Base-by-base conservation (phyloP, 1,140 invertebrate genomes). In the Caenorhabditis elegans region DNA sequence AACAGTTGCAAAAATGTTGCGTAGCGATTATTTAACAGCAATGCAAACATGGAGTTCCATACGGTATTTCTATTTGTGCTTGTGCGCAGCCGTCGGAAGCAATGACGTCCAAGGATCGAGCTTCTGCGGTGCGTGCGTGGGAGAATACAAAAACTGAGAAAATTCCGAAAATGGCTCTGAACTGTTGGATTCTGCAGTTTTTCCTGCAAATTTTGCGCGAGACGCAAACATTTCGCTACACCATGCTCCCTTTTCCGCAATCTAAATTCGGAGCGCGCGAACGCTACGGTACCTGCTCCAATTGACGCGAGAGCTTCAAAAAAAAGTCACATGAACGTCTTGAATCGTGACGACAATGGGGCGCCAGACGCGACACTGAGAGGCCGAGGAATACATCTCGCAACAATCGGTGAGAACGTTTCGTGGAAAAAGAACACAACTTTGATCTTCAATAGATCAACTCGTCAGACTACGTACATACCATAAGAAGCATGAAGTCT, bases 1-100 rank as follows among this genome's bases (percentile, higher is more conserved):
- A 70, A 39, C 60, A 70, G 60, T 70, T 70, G 60, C 60, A 70
- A 70, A 70, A 70, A 70, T 70, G 60, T 70, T 70, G 60, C 60
- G 34, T 39, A 39, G 60, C 17, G 34, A 70, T 39, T 70, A 60
- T 70, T 43, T 70, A 70, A 70, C 60, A 70, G 60, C 60, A 70
- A 70, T 70, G 60, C 60, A 70, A 70, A 70, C 60, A 70, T 5
- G 60, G 60, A 39, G 34, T 70, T 70, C 60, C 34, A 70, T 70
- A 39, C 60, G 19, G 60, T 70, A 70, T 70, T 70, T 70, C n/a
- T 39, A 34, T 39, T 39, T 70, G 34, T 55, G 22, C n/a, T n/a
- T 70, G 34, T 70, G 60, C 60, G 60, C 60, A 70, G 60, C 43
- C 60, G 60, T 70, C 60, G 60, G 34, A 70, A 70, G 60, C 34